Base-by-base conservation (phyloP, 2,797 vertebrate genomes). In the Esox lucius region DNA sequence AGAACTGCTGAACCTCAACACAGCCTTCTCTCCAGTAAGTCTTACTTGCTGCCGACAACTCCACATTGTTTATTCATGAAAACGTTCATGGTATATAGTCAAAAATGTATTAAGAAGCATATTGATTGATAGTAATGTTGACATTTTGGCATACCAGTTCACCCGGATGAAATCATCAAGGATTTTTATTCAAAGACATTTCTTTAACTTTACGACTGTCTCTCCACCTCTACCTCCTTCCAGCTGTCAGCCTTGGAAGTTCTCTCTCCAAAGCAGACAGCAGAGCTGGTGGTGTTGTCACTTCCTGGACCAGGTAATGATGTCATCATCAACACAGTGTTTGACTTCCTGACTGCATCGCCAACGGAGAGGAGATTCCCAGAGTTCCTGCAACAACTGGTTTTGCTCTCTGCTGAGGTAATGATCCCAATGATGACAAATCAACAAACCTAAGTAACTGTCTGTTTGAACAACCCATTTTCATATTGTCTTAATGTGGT, bases 11-110 rank as follows among this genome's bases (percentile, higher is more conserved):
- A n/a, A n/a, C n/a, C 24, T 93, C 75, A 92, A 93, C 80, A 81
- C 84, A 16, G 0, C 51, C 15, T 91, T 93, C 79, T 78, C 72
- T 28, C 87, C 89, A 62, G 92, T 93, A 80, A 83, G 87, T 72
- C 24, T 64, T 16, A 0, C 61, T 5, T 19, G 0, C 56, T 22
- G 56, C 19, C n/a, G 56, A n/a, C n/a, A n/a, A 59, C n/a, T n/a
- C n/a, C 56, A 59, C 56, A 8, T n/a, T 59, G 53, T n/a, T n/a
- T n/a, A n/a, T n/a, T n/a, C n/a, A n/a, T n/a, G n/a, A n/a, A n/a
- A n/a, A n/a, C n/a, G n/a, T n/a, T n/a, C n/a, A n/a, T n/a, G n/a
- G n/a, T n/a, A 53, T 7, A 7, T 42, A 46, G 12, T 46, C n/a
- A n/a, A n/a, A 46, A 46, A 46, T 46, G 12, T 12, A 12, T 12